Base-by-base conservation (phyloP, 2,113 vertebrate species). In the Lucifuga dentata region DNA sequence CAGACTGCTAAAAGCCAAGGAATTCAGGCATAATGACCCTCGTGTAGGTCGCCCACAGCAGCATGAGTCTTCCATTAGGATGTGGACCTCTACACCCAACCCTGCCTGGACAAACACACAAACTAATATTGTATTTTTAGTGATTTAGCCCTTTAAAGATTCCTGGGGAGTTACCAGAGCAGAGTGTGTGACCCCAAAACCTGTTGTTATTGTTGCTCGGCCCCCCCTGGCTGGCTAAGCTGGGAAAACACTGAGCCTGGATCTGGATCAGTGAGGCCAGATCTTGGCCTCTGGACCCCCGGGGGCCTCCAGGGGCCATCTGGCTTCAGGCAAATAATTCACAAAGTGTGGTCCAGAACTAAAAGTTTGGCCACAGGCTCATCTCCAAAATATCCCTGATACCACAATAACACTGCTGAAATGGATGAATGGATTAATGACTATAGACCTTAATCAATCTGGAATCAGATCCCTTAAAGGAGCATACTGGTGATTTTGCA, bases 141-240 rank as follows among this genome's bases (percentile, higher is more conserved):
- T 7, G 50, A 76, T n/a, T 40, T 23, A 12, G 51, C 21, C 65
- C 38, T 49, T 50, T 61, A 4, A 56, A 78, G 59, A 78, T 89
- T 90, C 89, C 87, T 87, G 87, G 71, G 63, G 71, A 80, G 69
- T 39, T 63, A 46, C 13, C 23, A 33, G 73, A 85, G 81, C 75
- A 48, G 70, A 61, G 67, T 77, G 82, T 68, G 75, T 78, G 86
- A 83, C 76, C 80, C 62, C 35, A 62, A 81, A 76, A 85, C 80
- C 86, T 89, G 84, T 86, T 88, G 68, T 89, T 90, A 61, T 88
- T 84, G 63, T 87, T 81, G 76, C 78, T 53, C 2, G 11, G 68
- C 72, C 68, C 82, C 82, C 67, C 83, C 89, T 5, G 57, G 78
- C 39, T 57, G 11, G 83, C 71, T 56, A 88, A 88, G 86, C 89